Conservation (phyloP, 1,140 invertebrate genomes). For the Chironomus striatipennis region DNA sequence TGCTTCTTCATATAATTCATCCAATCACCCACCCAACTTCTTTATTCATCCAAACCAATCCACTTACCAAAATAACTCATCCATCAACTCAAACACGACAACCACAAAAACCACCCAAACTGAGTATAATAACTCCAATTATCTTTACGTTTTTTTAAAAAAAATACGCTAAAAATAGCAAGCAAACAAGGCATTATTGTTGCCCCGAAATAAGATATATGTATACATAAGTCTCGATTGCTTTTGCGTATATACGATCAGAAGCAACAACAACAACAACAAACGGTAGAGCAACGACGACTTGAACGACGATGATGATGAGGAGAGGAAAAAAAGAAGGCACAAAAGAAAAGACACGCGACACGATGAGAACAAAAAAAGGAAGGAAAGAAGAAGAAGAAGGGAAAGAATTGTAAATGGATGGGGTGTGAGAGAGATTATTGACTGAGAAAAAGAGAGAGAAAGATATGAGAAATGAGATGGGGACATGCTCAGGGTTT, state of each 20-base stretch:
- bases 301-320: constrained; percentile 1
- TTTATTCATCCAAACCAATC: too few species aligned
- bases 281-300: background rate
- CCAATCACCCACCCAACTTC: too few species aligned
- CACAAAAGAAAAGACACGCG: constrained; percentile 16
- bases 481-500: background rate
- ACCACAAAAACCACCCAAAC: too few species aligned
- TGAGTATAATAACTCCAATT: too few species aligned
- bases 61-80: too few species aligned
- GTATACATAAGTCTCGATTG: constrained; percentile 10
- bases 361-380: constrained; percentile 16
- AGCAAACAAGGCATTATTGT: too few species aligned
- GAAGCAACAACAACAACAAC: background rate
- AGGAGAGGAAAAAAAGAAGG: background rate
- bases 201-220: background rate
- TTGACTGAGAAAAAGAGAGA: too few species aligned
- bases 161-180: too few species aligned
- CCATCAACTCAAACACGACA: too few species aligned
- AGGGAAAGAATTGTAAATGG: constrained; percentile 3
- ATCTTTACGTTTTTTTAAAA: too few species aligned
- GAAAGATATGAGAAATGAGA: background rate
- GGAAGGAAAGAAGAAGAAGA: background rate
- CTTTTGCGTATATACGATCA: background rate
- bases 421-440: background rate
- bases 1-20: too few species aligned